phyloP scores from a whole-genome alignment of 2,113 vertebrate genomes.

The Axis porcinus region DNA sequence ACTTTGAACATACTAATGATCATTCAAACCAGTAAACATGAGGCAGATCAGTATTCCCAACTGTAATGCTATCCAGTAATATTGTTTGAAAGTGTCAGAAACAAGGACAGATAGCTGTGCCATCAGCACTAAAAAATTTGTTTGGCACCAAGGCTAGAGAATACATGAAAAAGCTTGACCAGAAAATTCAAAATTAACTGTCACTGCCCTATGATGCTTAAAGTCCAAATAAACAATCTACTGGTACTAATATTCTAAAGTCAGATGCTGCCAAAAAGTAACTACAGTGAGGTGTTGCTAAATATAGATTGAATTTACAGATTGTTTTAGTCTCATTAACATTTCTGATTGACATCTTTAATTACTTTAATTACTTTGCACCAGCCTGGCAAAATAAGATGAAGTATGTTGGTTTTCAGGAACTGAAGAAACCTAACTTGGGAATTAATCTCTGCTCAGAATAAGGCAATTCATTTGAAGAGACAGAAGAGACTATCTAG shows the following conservation, averaged over 20 bases:
- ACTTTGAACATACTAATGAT: constrained; percentile 32
- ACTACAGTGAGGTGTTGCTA: constrained; percentile 40
- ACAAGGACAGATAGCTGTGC: not conserved
- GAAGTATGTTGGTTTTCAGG: not conserved
- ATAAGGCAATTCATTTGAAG: constrained; percentile 38
- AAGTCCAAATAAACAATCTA: constrained; percentile 52
- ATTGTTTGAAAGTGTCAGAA: not conserved
- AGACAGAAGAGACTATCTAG: not conserved
- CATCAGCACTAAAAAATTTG: not conserved
- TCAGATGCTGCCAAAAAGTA: constrained; percentile 26
- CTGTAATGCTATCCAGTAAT: not conserved
- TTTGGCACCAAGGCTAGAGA: constrained; percentile 28
- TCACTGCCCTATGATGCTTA: constrained; percentile 24
- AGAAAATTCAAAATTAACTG: constrained; percentile 16
- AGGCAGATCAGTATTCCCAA: constrained; percentile 38
- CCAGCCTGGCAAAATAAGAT: constrained; percentile 74
- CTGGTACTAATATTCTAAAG: constrained; percentile 13
- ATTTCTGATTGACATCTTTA: constrained; percentile 63
- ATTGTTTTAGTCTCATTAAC: constrained; percentile 52
- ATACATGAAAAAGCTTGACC: constrained; percentile 26
- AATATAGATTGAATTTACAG: constrained; percentile 49
- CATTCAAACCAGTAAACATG: constrained; percentile 31
- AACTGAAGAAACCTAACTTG: constrained; percentile 40
- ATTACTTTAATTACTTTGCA: constrained; percentile 51
- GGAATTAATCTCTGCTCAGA: constrained; percentile 39